Base-by-base conservation (phyloP, 2,113 vertebrate genomes). In the Tetrax tetrax region DNA sequence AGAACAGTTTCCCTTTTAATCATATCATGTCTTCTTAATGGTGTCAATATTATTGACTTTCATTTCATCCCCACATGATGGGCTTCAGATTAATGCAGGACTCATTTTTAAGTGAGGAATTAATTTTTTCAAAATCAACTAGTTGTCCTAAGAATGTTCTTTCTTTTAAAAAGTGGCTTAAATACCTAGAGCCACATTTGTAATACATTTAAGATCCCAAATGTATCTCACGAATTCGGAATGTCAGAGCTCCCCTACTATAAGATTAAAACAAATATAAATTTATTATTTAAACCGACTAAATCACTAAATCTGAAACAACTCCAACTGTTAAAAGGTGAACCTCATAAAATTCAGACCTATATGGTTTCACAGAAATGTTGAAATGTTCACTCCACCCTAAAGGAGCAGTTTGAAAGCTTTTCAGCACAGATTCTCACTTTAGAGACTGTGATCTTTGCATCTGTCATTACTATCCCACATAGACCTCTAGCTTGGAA, bases 391-490 rank as follows among this genome's bases (percentile, higher is more conserved):
- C 70, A 53, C 48, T 63, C 66, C 83, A 88, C 65, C 76, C 61
- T 50, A 75, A 82, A 93, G 65, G 31, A 92, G 51, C 43, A 79
- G 65, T 87, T 57, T 74, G 54, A 87, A 95, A 78, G 90, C 93
- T 90, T 89, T 90, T 75, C 82, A 87, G 78, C 60, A 83, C 72
- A 90, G 74, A 78, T 75, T 93, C 87, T 93, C 91, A 75, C 60
- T 66, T 90, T 69, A 59, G 74, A 70, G 51, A 85, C 65, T 79
- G 37, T 86, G 85, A 93, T 96, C 85, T 82, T 93, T 90, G 37
- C 4, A 82, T 92, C 88, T 92, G 77, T 90, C 82, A 64, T 87
- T 82, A 95, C 70, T 82, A 95, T 66, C 83, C 93, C 91, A 93
- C 74, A 79, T 4, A 96, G 89, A 83, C 86, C 89, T 79, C 48